phyloP scores from a whole-genome alignment of 1,140 invertebrate species.

The Lordiphosa collinella region DNA sequence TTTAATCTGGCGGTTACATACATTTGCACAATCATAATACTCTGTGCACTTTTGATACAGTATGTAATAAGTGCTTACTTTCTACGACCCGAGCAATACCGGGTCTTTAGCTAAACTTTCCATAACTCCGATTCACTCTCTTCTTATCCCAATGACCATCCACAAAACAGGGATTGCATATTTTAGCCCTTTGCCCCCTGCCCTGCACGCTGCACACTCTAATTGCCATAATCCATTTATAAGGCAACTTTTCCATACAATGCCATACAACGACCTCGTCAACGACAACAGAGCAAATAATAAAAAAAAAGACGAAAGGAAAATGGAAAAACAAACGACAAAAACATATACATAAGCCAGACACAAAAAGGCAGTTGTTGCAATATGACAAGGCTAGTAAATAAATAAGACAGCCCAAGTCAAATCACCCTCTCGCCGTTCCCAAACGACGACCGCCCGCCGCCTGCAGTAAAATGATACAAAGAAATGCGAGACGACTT shows the following conservation, averaged over 20 bases:
- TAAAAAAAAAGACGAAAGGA: slow-evolving; percentile 13
- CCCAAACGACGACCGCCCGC: slow-evolving; percentile 17
- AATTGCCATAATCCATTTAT: slow-evolving; percentile 76
- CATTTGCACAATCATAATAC: too few relatives aligned
- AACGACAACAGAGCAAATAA: slow-evolving; percentile 5
- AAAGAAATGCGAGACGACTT: slow-evolving; percentile 63
- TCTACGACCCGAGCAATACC: too few relatives aligned
- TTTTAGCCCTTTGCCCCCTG: slow-evolving; percentile 5
- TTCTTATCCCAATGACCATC: slow-evolving; percentile 4
- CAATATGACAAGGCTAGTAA: slow-evolving; percentile 70
- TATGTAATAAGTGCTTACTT: too few relatives aligned
- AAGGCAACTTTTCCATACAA: slow-evolving; percentile 45
- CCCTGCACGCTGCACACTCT: slow-evolving; percentile 29
- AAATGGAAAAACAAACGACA: slow-evolving; percentile 32
- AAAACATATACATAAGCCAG: slow-evolving; percentile 47
- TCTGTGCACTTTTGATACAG: too few relatives aligned
- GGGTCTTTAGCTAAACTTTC: slow-evolving; percentile 23
- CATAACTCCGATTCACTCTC: neutral
- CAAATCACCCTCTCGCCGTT: slow-evolving; percentile 12
- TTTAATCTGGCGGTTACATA: too few relatives aligned
- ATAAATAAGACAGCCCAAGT: slow-evolving; percentile 32
- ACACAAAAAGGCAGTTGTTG: slow-evolving; percentile 42
- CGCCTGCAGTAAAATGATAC: slow-evolving; percentile 59
- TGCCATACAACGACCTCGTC: slow-evolving; percentile 19
- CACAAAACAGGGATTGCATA: slow-evolving; percentile 9